phyloP scores from a whole-genome alignment of 2,797 vertebrate genomes.

The Pelodytes ibericus region DNA sequence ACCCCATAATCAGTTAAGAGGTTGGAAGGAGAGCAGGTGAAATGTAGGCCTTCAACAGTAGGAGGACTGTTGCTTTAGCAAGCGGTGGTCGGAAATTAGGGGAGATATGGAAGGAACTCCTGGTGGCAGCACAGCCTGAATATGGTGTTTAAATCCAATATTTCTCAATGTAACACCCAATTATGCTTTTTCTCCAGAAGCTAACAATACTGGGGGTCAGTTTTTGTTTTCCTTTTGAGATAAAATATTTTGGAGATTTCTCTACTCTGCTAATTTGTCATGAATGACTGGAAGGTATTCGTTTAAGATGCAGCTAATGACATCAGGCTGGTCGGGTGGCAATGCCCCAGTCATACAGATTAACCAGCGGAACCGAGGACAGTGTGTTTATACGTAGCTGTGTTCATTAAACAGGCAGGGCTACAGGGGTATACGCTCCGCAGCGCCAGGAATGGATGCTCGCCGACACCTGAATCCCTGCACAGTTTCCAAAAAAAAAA shows the following conservation, averaged over 20 bases:
- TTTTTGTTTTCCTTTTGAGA: not conserved
- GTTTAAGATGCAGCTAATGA: not conserved
- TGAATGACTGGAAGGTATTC: not conserved
- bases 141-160: too few species aligned
- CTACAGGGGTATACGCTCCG: slow-evolving; percentile 61
- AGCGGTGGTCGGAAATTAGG: too few species aligned
- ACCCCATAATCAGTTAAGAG: too few species aligned
- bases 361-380: slow-evolving; percentile 48
- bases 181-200: too few species aligned
- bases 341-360: slow-evolving; percentile 12
- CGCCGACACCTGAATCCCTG: slow-evolving; percentile 64
- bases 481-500: slow-evolving; percentile 64
- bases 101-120: too few species aligned
- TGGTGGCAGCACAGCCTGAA: too few species aligned
- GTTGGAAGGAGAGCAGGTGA: too few species aligned
- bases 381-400: slow-evolving; percentile 55
- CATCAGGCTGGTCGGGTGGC: not conserved
- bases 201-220: too few species aligned
- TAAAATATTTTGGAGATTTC: not conserved
- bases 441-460: slow-evolving; percentile 68
- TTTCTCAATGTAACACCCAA: too few species aligned
- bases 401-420: slow-evolving; percentile 68
- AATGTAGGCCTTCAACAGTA: too few species aligned
- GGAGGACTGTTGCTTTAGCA: too few species aligned
- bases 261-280: not conserved